phyloP scores from a whole-genome alignment of 2,797 vertebrate species.

The Etheostoma perlongum region DNA sequence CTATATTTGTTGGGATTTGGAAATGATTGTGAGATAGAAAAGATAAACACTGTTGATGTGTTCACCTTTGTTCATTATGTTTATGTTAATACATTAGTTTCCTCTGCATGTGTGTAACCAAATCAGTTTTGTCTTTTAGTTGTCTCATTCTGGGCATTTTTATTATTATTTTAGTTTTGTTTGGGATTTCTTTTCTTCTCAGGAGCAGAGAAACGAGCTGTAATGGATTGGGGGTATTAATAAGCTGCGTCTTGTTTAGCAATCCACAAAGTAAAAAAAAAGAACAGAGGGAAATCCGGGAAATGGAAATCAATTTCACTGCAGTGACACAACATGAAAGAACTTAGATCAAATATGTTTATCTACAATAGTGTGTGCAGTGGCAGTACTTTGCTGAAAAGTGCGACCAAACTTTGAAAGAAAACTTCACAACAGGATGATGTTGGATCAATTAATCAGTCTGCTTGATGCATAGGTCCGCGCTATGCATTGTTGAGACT shows the following conservation, averaged over 20 bases:
- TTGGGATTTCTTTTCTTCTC: not conserved
- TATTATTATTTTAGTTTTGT: not conserved
- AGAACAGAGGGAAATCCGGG: not conserved
- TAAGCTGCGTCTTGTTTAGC: too few relatives aligned
- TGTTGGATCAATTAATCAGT: too few relatives aligned
- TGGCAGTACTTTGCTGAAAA: too few relatives aligned
- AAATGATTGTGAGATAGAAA: not conserved
- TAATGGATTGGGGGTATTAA: too few relatives aligned
- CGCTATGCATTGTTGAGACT: not conserved
- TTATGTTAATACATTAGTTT: not conserved
- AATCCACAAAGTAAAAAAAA: not conserved
- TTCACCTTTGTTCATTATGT: not conserved
- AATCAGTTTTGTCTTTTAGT: not conserved
- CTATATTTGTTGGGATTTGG: constrained; percentile 26
- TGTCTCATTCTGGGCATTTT: not conserved
- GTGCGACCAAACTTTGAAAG: too few relatives aligned
- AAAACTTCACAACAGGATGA: too few relatives aligned
- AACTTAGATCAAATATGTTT: not conserved
- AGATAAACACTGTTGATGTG: constrained; percentile 5
- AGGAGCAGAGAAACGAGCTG: not conserved
- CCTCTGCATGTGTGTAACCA: too few relatives aligned
- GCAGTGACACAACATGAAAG: not conserved
- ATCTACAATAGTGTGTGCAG: not conserved
- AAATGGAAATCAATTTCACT: not conserved
- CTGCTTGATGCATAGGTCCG: too few relatives aligned